These are phyloP conservation scores for Notarius quadriscutis DNA, from an alignment of 2,113 vertebrate species.

Conservation along the genomic window DNA sequence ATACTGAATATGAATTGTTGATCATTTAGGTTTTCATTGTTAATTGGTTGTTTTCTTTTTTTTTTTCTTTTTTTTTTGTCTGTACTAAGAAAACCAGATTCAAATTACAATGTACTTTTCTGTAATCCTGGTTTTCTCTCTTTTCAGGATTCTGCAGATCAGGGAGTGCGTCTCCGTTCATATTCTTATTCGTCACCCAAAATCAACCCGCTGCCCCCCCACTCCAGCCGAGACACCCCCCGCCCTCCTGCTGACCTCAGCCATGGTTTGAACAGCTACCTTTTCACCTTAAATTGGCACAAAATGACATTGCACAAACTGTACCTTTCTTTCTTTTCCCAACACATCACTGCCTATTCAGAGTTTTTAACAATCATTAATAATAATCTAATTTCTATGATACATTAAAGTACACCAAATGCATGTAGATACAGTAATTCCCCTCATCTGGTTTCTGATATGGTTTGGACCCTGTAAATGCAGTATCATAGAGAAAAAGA, in stretches of 20 bases:
- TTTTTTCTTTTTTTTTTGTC: neutral
- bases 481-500: neutral
- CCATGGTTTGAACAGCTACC: constrained; percentile 75
- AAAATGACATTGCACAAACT: neutral
- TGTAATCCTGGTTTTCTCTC: neutral
- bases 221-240: constrained; percentile 65
- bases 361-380: neutral
- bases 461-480: neutral
- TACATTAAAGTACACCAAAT: neutral
- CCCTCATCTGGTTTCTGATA: constrained; percentile 6
- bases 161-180: constrained; percentile 85
- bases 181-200: constrained; percentile 93
- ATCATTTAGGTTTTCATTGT: neutral
- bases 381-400: neutral
- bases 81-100: neutral
- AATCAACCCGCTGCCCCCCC: constrained; percentile 73
- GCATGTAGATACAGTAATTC: no score
- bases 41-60: neutral
- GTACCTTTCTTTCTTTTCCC: neutral
- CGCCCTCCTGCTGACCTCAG: constrained; percentile 59
- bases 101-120: neutral
- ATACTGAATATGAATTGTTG: neutral
- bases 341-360: neutral
- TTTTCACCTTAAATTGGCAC: constrained; percentile 9
- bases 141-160: constrained; percentile 72